phyloP scores from a whole-genome alignment of 2,113 vertebrate genomes.

The Canis aureus region DNA sequence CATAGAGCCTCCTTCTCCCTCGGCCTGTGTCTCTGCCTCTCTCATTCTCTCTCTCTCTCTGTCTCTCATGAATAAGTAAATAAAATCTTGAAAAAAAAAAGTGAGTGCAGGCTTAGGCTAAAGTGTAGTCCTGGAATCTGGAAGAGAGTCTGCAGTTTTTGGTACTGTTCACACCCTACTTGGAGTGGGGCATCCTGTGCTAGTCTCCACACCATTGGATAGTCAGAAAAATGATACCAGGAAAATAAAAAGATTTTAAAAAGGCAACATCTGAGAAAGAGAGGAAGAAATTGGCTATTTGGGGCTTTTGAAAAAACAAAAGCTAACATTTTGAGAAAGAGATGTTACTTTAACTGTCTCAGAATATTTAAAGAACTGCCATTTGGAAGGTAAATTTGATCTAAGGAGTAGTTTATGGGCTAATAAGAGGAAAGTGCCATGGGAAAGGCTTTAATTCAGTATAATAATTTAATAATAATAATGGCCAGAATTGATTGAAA shows the following conservation, averaged over 20 bases:
- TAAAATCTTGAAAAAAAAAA: background rate
- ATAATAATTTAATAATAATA: background rate
- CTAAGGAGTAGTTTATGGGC: background rate
- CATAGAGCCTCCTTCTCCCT: too few species aligned
- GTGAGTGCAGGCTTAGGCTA: background rate
- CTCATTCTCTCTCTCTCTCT: too few species aligned
- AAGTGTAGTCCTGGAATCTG: background rate
- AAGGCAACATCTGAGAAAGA: slow-evolving; percentile 14
- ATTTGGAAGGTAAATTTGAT: slow-evolving; percentile 4
- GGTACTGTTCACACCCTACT: too few species aligned
- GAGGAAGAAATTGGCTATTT: background rate
- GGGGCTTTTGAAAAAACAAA: background rate
- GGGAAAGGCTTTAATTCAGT: background rate
- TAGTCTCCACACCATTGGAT: background rate
- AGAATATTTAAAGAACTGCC: background rate
- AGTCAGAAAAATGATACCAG: background rate
- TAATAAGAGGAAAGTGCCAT: background rate
- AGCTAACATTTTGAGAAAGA: background rate
- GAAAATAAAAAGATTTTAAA: background rate
- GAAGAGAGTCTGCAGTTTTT: background rate
- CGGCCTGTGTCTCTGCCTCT: too few species aligned
- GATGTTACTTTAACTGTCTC: background rate
- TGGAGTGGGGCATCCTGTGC: background rate
- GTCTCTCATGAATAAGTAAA: too few species aligned
- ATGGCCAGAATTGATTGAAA: background rate